Evolutionary conservation across 2,888 invertebrate genomes (phyloP).

Genomic region (Daptonema setosum): DNA sequence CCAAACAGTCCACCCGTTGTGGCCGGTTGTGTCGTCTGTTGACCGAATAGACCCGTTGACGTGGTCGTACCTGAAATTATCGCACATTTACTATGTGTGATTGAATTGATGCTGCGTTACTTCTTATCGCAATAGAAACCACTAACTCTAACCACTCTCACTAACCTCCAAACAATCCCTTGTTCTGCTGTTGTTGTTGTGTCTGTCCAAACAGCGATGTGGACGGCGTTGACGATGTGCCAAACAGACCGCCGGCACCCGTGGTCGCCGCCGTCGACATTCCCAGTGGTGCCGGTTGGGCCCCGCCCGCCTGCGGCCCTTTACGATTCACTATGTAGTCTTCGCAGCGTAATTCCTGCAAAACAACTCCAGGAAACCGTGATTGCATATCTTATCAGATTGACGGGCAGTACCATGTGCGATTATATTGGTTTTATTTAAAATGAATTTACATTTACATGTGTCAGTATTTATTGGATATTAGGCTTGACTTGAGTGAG

Average conservation of each 20-base stretch:
- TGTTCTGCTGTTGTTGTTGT: no score
- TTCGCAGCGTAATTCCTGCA: constrained; percentile 59
- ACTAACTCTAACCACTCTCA: no score
- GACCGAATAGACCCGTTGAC: no score
- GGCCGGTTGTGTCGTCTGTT: neutral
- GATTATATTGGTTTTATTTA: no score
- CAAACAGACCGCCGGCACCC: constrained; percentile 6
- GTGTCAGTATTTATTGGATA: no score
- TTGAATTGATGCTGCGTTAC: neutral
- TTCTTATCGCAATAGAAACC: neutral
- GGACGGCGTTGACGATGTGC: constrained; percentile 7
- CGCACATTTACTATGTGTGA: no score
- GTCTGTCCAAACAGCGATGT: constrained; percentile 4
- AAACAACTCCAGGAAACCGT: no score
- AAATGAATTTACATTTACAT: no score
- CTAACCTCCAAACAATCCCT: no score
- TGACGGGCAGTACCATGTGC: neutral
- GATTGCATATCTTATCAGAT: no score
- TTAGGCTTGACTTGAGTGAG: no score
- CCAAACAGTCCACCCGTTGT: constrained; percentile 4
- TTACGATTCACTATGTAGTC: constrained; percentile 77
- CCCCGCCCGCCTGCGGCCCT: constrained; percentile 33
- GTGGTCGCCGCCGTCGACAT: constrained; percentile 8
- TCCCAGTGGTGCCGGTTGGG: no score
- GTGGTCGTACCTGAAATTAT: neutral